A percentile compares a stretch with the other conserved stretches of the same genome.
phyloP scores from a whole-genome alignment of 1,140 invertebrate species.

The Neocloeon triangulifer region DNA sequence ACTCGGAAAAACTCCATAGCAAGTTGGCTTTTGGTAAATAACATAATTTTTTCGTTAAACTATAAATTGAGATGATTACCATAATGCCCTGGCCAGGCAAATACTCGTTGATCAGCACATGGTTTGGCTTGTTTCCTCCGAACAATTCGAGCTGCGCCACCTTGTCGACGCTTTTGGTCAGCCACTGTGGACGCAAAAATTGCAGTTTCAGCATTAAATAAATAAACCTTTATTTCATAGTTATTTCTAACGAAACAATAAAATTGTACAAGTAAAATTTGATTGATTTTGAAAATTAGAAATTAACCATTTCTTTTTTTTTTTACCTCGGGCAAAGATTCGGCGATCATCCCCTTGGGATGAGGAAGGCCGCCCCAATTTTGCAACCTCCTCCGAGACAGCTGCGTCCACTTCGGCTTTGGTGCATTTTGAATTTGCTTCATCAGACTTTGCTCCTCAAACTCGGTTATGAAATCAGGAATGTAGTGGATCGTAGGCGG shows the following conservation, averaged over 20 bases:
- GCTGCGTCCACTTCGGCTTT: slow-evolving; percentile 88
- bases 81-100: slow-evolving; percentile 78
- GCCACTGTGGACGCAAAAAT: slow-evolving; percentile 36
- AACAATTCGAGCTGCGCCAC: slow-evolving; percentile 51
- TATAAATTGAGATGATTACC: too few species aligned
- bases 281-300: too few species aligned
- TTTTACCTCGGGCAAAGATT: slow-evolving; percentile 50
- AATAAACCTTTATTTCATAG: too few species aligned
- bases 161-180: slow-evolving; percentile 47
- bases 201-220: too few species aligned
- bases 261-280: too few species aligned
- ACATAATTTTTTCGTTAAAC: too few species aligned
- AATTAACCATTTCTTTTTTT: too few species aligned
- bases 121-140: slow-evolving; percentile 54
- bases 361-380: slow-evolving; percentile 93
- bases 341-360: slow-evolving; percentile 83
- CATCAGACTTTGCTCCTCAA: slow-evolving; percentile 53
- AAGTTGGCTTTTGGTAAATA: too few species aligned
- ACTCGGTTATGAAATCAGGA: slow-evolving; percentile 66
- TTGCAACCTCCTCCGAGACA: slow-evolving; percentile 74
- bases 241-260: too few species aligned
- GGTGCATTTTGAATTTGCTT: slow-evolving; percentile 43
- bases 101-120: slow-evolving; percentile 94
- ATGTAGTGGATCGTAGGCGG: slow-evolving; percentile 63
- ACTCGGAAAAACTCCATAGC: too few species aligned